Conservation (phyloP, 2,888 invertebrate genomes). For the Strigamia crassipes region DNA sequence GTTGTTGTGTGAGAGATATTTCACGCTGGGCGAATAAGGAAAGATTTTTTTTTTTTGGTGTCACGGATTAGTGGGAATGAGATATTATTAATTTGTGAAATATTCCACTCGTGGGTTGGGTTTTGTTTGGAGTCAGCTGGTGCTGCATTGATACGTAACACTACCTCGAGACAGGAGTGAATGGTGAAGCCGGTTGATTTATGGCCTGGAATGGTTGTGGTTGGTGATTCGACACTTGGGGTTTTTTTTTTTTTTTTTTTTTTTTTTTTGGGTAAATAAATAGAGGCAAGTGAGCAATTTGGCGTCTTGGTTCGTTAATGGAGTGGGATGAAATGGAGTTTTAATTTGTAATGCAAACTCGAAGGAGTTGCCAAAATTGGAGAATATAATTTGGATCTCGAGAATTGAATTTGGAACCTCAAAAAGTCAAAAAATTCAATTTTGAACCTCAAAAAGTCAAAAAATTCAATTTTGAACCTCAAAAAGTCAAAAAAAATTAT, state of each 20-base stretch:
- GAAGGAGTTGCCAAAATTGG: too few species aligned
- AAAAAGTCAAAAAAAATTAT: too few species aligned
- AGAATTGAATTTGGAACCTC: too few species aligned
- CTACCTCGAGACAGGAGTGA: neutral
- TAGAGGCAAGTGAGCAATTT: neutral
- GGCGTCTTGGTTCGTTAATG: neutral
- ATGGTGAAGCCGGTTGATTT: neutral
- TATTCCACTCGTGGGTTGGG: neutral
- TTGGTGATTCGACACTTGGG: neutral
- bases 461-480: too few species aligned
- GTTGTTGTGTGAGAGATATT: neutral
- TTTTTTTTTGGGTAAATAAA: neutral
- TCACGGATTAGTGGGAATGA: neutral
- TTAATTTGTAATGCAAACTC: neutral
- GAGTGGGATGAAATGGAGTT: neutral
- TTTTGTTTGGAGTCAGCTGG: neutral
- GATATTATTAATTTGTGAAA: neutral
- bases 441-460: too few species aligned
- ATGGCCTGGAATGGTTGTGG: neutral
- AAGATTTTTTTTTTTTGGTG: neutral
- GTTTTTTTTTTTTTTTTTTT: neutral
- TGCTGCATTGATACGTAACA: neutral
- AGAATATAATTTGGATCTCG: too few species aligned
- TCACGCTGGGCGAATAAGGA: neutral
- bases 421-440: too few species aligned